These are phyloP conservation scores for Hetaerina titia DNA, from an alignment of 2,888 invertebrate species.

Conservation along the genomic window DNA sequence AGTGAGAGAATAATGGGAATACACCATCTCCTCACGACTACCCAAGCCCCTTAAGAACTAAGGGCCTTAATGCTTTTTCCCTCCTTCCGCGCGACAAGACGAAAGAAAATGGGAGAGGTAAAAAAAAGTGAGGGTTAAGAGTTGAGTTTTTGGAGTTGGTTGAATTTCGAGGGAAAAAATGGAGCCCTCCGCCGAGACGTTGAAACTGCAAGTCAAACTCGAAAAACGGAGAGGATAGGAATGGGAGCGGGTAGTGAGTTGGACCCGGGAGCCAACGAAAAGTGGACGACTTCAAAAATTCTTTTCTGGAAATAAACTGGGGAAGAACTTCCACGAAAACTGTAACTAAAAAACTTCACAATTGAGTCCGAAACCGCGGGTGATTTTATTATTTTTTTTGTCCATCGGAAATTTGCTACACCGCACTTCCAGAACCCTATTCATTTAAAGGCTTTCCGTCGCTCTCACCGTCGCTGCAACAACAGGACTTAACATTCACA, in stretches of 20 bases:
- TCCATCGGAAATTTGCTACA: constrained; percentile 12
- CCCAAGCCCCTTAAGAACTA: constrained; percentile 14
- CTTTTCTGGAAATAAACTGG: background rate
- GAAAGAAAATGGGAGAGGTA: constrained; percentile 45
- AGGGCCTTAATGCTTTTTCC: constrained; percentile 59
- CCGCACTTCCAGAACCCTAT: background rate
- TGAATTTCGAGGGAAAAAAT: constrained; percentile 7
- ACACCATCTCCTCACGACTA: constrained; percentile 32
- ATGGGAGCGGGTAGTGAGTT: background rate
- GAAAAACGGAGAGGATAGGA: constrained; percentile 23
- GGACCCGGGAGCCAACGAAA: background rate
- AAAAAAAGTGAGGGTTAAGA: background rate
- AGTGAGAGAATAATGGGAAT: constrained; percentile 1
- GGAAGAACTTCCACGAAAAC: background rate
- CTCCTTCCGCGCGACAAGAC: constrained; percentile 46
- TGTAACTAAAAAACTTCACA: background rate
- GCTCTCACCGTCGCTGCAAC: background rate
- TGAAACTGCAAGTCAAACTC: constrained; percentile 40
- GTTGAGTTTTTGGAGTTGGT: background rate
- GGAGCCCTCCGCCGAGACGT: background rate
- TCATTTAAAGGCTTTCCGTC: background rate
- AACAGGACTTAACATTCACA: background rate
- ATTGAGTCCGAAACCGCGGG: background rate
- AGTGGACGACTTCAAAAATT: constrained; percentile 21
- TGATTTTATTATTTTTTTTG: background rate